A percentile compares a stretch with the other conserved stretches of the same genome.
Evolutionary conservation across 2,888 invertebrate genomes (phyloP).

Genomic region (Ophion obscuratus): DNA sequence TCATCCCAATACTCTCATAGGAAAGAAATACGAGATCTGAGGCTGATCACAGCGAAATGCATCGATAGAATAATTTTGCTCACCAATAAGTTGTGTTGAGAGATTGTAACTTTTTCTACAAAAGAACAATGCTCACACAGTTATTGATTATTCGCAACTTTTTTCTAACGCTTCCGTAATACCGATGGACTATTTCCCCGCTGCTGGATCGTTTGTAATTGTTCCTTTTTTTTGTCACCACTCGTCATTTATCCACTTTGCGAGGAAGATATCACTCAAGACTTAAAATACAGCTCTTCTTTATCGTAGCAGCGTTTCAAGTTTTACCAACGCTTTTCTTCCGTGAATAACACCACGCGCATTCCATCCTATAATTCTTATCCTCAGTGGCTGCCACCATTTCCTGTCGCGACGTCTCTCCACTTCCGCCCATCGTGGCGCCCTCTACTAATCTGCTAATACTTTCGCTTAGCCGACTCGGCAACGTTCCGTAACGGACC

Average conservation of each 20-base stretch:
- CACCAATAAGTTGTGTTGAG: no score
- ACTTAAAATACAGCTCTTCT: background rate
- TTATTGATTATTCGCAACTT: no score
- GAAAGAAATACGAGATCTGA: no score
- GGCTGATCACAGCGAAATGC: no score
- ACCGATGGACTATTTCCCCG: no score
- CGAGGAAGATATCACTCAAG: background rate
- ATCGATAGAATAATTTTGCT: no score
- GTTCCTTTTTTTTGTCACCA: no score
- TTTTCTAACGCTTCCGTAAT: no score
- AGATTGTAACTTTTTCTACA: no score
- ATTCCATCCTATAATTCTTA: conserved; percentile 14
- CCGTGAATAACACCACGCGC: background rate
- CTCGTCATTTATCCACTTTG: background rate
- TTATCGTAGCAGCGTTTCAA: background rate
- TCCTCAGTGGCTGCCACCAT: conserved; percentile 19
- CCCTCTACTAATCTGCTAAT: conserved; percentile 35
- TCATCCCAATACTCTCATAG: no score
- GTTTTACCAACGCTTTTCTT: background rate
- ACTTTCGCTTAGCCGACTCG: conserved; percentile 29
- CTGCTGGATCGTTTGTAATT: no score
- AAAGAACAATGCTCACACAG: no score
- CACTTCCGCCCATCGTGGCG: conserved; percentile 14
- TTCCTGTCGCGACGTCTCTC: conserved; percentile 34
- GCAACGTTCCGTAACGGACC: conserved; percentile 5